Evolutionary conservation across 1,140 invertebrate species (phyloP).

Genomic region (Brachionus calyciflorus): DNA sequence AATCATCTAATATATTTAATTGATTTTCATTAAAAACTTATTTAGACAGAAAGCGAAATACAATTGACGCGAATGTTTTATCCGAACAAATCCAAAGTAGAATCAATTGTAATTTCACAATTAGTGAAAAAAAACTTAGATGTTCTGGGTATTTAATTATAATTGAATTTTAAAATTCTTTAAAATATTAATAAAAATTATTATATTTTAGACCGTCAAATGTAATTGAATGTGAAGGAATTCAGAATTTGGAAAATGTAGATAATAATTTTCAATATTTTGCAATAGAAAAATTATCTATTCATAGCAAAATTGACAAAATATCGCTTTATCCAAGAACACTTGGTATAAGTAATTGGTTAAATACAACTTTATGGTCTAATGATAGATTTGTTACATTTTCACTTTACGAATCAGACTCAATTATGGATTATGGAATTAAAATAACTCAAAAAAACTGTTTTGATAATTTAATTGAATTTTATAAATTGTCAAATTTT

Average conservation of each 20-base stretch:
- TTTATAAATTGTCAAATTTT: constrained; percentile 1
- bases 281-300: not conserved
- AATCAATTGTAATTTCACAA: not conserved
- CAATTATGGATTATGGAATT: not conserved
- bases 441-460: not conserved
- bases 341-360: not conserved
- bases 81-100: too few relatives aligned
- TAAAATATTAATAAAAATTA: not conserved
- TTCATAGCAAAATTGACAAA: not conserved
- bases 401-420: not conserved
- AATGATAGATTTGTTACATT: not conserved
- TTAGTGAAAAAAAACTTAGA: not conserved
- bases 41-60: too few relatives aligned
- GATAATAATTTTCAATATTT: not conserved
- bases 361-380: constrained; percentile 8
- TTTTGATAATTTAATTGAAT: not conserved
- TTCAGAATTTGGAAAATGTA: not conserved
- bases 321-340: constrained; percentile 11
- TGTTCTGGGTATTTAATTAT: constrained; percentile 1
- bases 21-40: not conserved
- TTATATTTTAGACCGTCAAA: not conserved
- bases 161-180: not conserved
- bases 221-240: not conserved
- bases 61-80: too few relatives aligned
- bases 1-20: not conserved